Percentiles rank a stretch among this genome's conserved stretches.
These are phyloP conservation scores for Darevskia nairensis DNA, from an alignment of 2,797 vertebrate species.

Conservation along the genomic window DNA sequence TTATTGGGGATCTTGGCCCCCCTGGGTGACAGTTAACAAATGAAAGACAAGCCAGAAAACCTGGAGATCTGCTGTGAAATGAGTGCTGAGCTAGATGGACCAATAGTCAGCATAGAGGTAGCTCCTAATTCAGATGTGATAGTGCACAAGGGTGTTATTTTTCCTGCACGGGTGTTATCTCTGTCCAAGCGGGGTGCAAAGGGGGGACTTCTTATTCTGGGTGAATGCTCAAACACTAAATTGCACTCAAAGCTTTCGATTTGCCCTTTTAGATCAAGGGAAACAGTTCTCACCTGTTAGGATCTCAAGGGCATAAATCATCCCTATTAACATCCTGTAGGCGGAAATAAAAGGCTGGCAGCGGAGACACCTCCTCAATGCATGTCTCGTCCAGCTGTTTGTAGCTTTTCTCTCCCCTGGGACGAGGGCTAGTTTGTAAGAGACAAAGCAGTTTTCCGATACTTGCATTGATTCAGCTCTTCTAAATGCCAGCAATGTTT, in stretches of 20 bases:
- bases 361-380: neutral
- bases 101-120: neutral
- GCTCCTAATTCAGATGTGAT: neutral
- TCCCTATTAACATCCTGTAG: neutral
- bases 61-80: neutral
- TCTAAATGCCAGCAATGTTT: constrained; percentile 4
- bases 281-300: neutral
- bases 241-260: neutral
- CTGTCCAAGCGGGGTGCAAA: neutral
- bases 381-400: neutral
- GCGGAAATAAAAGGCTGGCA: neutral
- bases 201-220: neutral
- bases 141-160: neutral
- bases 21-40: too few relatives aligned
- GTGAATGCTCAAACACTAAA: too few relatives aligned
- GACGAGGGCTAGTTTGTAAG: neutral
- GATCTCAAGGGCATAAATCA: neutral
- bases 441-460: constrained; percentile 1
- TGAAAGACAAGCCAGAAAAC: neutral
- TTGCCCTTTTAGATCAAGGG: neutral
- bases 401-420: neutral
- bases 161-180: neutral
- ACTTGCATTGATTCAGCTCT: constrained; percentile 4
- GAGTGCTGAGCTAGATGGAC: neutral
- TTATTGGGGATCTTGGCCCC: too few relatives aligned